Evolutionary conservation across 2,888 invertebrate species (phyloP).

Genomic region (Brassicogethes aeneus): DNA sequence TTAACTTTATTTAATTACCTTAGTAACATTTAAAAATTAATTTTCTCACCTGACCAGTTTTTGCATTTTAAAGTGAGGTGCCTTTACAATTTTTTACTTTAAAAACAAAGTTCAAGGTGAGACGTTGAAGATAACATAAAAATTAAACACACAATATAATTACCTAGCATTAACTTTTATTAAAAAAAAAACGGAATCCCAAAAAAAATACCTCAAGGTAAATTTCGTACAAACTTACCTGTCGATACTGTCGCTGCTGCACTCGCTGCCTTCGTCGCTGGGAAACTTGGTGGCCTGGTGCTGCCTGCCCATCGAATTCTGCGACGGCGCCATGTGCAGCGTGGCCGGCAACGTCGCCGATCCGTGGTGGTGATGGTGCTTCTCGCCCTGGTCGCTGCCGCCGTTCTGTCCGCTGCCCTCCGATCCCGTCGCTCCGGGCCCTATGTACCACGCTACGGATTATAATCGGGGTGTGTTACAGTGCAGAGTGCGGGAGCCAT

Average conservation of each 20-base stretch:
- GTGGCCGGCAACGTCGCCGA: conserved; percentile 59
- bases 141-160: too few relatives aligned
- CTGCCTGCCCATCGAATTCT: conserved; percentile 38
- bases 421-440: conserved; percentile 36
- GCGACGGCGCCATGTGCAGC: conserved; percentile 44
- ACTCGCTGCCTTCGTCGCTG: conserved; percentile 75
- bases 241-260: conserved; percentile 74
- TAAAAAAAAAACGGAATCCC: too few relatives aligned
- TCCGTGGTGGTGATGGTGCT: conserved; percentile 37
- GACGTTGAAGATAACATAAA: too few relatives aligned
- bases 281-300: conserved; percentile 54
- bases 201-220: background rate
- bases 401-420: conserved; percentile 35
- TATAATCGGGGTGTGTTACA: conserved; percentile 14
- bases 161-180: too few relatives aligned
- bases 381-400: conserved; percentile 44
- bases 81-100: too few relatives aligned
- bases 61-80: too few relatives aligned
- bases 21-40: too few relatives aligned
- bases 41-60: too few relatives aligned
- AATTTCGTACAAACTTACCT: conserved; percentile 39
- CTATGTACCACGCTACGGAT: conserved; percentile 44
- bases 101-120: too few relatives aligned
- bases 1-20: too few relatives aligned
- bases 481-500: conserved; percentile 13